A percentile compares a stretch with the other conserved stretches of the same genome.
phyloP scores from a whole-genome alignment of 2,888 invertebrate genomes.

The Mechanitis mazaeus region DNA sequence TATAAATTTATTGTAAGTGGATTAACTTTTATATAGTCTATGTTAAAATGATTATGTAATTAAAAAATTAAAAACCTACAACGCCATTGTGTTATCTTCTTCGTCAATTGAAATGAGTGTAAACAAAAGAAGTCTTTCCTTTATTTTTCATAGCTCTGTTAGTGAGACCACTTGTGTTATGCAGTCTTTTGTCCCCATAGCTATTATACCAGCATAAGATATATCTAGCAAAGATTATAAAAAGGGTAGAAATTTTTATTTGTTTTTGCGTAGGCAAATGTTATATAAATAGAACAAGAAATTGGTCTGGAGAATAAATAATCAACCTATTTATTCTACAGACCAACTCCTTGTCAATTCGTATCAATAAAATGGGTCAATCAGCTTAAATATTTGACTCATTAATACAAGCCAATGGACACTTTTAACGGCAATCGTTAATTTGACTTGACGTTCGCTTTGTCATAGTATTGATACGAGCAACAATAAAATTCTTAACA shows the following conservation, averaged over 20 bases:
- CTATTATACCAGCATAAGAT: constrained; percentile 23
- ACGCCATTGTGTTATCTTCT: constrained; percentile 5
- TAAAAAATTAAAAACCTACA: background rate
- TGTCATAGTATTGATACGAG: no score
- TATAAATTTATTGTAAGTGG: background rate
- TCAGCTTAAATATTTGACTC: constrained; percentile 13
- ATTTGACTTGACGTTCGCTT: background rate
- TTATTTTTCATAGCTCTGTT: constrained; percentile 24
- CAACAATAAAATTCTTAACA: no score
- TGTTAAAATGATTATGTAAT: background rate
- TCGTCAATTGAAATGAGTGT: constrained; percentile 21
- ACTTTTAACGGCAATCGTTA: constrained; percentile 9
- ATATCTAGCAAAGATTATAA: constrained; percentile 20
- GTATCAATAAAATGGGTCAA: constrained; percentile 19
- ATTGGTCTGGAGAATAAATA: no score
- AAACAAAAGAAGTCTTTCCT: constrained; percentile 21
- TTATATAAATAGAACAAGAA: no score
- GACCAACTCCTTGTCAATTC: constrained; percentile 5
- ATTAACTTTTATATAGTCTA: background rate
- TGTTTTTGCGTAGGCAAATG: background rate
- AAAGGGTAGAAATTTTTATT: constrained; percentile 10
- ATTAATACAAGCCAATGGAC: constrained; percentile 14
- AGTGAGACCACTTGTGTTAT: constrained; percentile 27
- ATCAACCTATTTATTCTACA: no score
- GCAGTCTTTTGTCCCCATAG: constrained; percentile 27